These are phyloP conservation scores for Augiades crinisus DNA, from an alignment of 2,888 invertebrate genomes.

Conservation along the genomic window DNA sequence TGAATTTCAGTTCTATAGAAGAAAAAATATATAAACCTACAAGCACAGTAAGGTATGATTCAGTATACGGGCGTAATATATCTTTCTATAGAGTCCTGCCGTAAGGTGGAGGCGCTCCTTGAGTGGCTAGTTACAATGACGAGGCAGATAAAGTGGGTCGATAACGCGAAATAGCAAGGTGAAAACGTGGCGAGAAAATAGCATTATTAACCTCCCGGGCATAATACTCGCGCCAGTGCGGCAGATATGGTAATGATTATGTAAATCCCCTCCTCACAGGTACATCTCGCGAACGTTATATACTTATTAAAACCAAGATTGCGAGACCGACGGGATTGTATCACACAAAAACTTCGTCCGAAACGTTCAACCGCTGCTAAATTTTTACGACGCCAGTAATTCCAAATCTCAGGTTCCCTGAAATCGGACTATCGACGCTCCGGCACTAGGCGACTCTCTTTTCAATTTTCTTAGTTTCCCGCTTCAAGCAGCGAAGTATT, in stretches of 20 bases:
- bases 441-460: constrained; percentile 76
- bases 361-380: constrained; percentile 55
- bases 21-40: too few species aligned
- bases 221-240: constrained; percentile 80
- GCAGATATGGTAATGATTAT: constrained; percentile 82
- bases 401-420: constrained; percentile 70
- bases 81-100: constrained; percentile 37
- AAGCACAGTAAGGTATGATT: not conserved
- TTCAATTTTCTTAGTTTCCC: constrained; percentile 81
- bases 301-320: constrained; percentile 81
- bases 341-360: constrained; percentile 65
- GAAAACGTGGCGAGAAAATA: constrained; percentile 81
- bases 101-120: constrained; percentile 59
- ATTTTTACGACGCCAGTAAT: constrained; percentile 72
- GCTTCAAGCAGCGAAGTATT: constrained; percentile 72
- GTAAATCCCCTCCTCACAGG: constrained; percentile 79
- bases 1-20: too few species aligned
- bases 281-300: constrained; percentile 78
- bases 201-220: constrained; percentile 81
- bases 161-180: constrained; percentile 79
- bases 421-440: constrained; percentile 72
- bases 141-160: constrained; percentile 76
- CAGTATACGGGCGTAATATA: constrained; percentile 6
- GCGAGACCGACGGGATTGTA: constrained; percentile 66
- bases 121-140: constrained; percentile 78